phyloP scores from a whole-genome alignment of 2,888 invertebrate genomes.

The Clusia tigrina region DNA sequence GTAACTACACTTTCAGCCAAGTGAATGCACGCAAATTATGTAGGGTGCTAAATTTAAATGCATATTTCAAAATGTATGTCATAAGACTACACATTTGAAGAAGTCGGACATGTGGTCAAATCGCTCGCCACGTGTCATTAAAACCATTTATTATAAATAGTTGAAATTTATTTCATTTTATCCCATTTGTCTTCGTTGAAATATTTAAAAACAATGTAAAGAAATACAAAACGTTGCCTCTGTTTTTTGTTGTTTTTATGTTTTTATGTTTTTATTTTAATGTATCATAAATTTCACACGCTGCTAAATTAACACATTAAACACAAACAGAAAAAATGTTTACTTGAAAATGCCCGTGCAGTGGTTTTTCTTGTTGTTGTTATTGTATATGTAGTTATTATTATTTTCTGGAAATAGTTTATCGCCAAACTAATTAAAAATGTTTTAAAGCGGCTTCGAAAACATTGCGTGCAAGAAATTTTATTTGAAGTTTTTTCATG shows the following conservation, averaged over 20 bases:
- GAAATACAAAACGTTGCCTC: too few species aligned
- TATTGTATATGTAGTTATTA: not conserved
- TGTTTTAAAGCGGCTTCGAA: not conserved
- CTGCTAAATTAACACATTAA: not conserved
- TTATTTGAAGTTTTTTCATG: not conserved
- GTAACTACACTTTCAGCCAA: too few species aligned
- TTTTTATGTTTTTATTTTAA: not conserved
- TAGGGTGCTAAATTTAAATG: too few species aligned
- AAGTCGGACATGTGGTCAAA: too few species aligned
- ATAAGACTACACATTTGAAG: too few species aligned
- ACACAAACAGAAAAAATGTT: too few species aligned
- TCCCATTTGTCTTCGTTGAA: not conserved
- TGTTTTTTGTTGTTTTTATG: not conserved
- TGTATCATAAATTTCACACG: constrained; percentile 9
- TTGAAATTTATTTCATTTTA: not conserved
- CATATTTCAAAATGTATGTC: too few species aligned
- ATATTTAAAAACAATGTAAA: too few species aligned
- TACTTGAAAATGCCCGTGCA: too few species aligned
- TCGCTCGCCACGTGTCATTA: constrained; percentile 2
- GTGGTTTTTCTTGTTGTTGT: not conserved
- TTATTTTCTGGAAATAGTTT: constrained; percentile 19
- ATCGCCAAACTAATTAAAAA: constrained; percentile 22
- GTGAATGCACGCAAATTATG: too few species aligned
- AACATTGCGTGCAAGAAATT: constrained; percentile 4
- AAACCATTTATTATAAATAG: not conserved